These are phyloP conservation scores for Drosophila sucinea DNA, from an alignment of 1,140 invertebrate genomes.

Conservation along the genomic window DNA sequence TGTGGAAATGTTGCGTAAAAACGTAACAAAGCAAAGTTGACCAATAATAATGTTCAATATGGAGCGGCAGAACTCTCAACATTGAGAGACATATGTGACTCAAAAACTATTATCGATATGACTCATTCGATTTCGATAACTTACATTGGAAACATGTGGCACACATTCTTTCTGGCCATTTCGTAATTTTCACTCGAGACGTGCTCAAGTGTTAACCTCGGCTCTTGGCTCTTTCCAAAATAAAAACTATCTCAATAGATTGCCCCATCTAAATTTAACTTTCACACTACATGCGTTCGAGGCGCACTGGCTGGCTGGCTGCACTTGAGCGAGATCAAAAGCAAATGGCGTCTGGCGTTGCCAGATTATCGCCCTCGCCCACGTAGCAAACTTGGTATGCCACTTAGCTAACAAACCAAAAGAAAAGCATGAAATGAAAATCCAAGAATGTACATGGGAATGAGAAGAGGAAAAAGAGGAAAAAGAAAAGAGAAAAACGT, in stretches of 20 bases:
- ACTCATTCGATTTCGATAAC: too few species aligned
- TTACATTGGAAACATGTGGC: neutral
- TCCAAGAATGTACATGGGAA: neutral
- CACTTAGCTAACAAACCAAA: slow-evolving; percentile 8
- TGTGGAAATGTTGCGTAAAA: slow-evolving; percentile 7
- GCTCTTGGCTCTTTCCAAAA: slow-evolving; percentile 20
- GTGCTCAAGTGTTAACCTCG: slow-evolving; percentile 44
- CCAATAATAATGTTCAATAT: slow-evolving; percentile 40
- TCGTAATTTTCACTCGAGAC: slow-evolving; percentile 12
- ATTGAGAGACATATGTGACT: too few species aligned
- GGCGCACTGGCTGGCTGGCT: neutral
- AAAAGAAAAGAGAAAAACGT: neutral
- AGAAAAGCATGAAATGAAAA: neutral
- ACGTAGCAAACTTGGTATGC: slow-evolving; percentile 3
- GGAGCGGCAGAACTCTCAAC: neutral
- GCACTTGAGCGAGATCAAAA: slow-evolving; percentile 36
- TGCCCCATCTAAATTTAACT: slow-evolving; percentile 48
- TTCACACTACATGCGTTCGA: slow-evolving; percentile 6
- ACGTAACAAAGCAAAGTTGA: neutral
- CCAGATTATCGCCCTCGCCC: slow-evolving; percentile 33
- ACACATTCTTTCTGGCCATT: neutral
- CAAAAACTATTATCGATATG: too few species aligned
- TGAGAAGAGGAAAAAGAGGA: neutral
- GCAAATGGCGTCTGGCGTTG: slow-evolving; percentile 39
- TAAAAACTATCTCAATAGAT: slow-evolving; percentile 42